Conservation (phyloP, 2,888 invertebrate species). For the Bellardia pandia region DNA sequence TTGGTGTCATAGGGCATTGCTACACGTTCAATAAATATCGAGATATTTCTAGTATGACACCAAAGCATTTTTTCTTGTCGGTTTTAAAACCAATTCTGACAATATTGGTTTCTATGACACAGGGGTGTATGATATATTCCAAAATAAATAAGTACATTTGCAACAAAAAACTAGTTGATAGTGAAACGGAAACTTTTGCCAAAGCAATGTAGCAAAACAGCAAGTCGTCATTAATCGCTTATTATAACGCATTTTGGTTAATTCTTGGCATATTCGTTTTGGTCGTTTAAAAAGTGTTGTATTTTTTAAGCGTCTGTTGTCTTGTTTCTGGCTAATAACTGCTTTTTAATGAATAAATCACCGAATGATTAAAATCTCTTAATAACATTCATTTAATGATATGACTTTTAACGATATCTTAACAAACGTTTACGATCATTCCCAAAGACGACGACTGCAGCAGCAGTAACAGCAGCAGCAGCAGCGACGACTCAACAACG, state of each 20-base stretch:
- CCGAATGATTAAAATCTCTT: conserved; percentile 84
- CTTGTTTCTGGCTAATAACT: conserved; percentile 83
- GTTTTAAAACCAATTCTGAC: too few relatives aligned
- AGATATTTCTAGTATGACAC: too few relatives aligned
- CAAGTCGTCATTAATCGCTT: conserved; percentile 27
- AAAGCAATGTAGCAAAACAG: conserved; percentile 5
- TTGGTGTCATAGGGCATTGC: too few relatives aligned
- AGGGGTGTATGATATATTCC: too few relatives aligned
- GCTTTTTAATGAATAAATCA: conserved; percentile 84
- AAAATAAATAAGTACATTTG: too few relatives aligned
- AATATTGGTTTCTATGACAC: too few relatives aligned
- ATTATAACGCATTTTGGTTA: conserved; percentile 37
- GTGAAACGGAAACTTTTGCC: background rate
- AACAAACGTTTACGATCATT: conserved; percentile 66
- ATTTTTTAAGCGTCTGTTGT: conserved; percentile 75
- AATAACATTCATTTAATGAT: conserved; percentile 79
- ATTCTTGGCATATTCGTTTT: conserved; percentile 62
- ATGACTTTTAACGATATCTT: conserved; percentile 72
- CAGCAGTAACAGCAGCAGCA: background rate
- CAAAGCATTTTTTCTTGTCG: too few relatives aligned
- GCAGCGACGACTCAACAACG: background rate
- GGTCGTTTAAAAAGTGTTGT: conserved; percentile 74
- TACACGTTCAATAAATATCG: too few relatives aligned
- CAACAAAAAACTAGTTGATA: too few relatives aligned
- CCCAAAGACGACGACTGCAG: conserved; percentile 17